These are phyloP conservation scores for Drosophila melanica DNA, from an alignment of 1,140 invertebrate species.

Conservation along the genomic window DNA sequence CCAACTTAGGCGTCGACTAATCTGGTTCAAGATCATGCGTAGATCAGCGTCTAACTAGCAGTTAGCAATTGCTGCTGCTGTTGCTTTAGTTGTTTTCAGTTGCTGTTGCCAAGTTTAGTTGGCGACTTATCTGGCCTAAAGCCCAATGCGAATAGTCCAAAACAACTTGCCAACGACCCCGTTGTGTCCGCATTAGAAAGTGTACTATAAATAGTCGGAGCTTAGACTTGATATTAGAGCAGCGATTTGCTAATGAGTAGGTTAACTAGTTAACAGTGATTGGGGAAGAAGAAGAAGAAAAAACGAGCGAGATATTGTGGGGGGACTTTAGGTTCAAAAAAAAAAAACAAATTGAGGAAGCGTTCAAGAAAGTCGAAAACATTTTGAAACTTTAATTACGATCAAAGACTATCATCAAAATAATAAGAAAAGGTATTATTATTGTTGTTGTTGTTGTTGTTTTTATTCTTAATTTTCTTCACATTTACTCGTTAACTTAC, in stretches of 20 bases:
- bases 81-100: constrained; percentile 13
- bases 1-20: constrained; percentile 29
- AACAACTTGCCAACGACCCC: constrained; percentile 34
- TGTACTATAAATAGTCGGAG: constrained; percentile 35
- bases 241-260: constrained; percentile 61
- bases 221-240: constrained; percentile 39
- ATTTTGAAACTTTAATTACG: too few relatives aligned
- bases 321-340: too few relatives aligned
- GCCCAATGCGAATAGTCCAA: constrained; percentile 31
- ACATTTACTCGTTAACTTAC: too few relatives aligned
- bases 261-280: constrained; percentile 28
- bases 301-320: background rate
- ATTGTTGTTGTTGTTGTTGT: too few relatives aligned
- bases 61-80: constrained; percentile 2
- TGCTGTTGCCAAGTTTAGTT: constrained; percentile 53
- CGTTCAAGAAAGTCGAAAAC: too few relatives aligned
- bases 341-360: too few relatives aligned
- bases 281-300: constrained; percentile 3
- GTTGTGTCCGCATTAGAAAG: constrained; percentile 61
- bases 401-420: too few relatives aligned
- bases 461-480: too few relatives aligned
- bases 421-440: too few relatives aligned
- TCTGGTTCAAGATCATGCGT: constrained; percentile 72
- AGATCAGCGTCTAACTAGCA: constrained; percentile 18
- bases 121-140: constrained; percentile 26